Base-by-base conservation (phyloP, 2,113 vertebrate species). In the Morone chrysops region DNA sequence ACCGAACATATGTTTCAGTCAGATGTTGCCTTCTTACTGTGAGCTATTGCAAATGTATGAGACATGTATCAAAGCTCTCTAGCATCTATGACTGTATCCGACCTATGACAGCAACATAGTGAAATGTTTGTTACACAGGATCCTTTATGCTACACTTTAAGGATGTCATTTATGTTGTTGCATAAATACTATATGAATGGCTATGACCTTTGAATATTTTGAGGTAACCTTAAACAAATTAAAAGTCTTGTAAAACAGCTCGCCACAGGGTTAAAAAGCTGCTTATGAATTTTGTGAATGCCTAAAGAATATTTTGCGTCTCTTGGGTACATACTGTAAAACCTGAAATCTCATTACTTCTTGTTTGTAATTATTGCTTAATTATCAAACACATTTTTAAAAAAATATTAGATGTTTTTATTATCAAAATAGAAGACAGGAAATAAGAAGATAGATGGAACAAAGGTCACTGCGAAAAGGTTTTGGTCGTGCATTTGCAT, bases 1-100 rank as follows among this genome's bases (percentile, higher is more conserved):
- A 40, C 47, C 0, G 3, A 80, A 68, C 90, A 86, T 86, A 80
- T 86, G 63, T 70, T 81, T 70, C 36, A 80, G 45, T 71, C 70
- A 88, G 57, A 74, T 85, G 86, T 75, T 56, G 53, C 60, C 62
- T 72, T 75, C 54, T 73, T 63, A 12, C 75, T 71, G 51, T 61
- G 31, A 80, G 80, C 53, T 12, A 13, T 2, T 61, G 43, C 50
- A 75, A 56, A 82, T 87, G 56, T 54, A 54, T 38, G 41, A 43
- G 51, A 70, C 57, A 66, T 51, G 17, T 57, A 54, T 75, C 6
- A 47, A 72, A 77, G 67, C 75, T 61, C 66, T 79, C 14, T 2
- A 43, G 56, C 43, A 62, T 47, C 56, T 18, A 10, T 41, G 22
- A 16, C 51, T 87, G 67, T 31, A 40, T 74, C 10, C 80, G 61